These are phyloP conservation scores for Cotesia typhae DNA, from an alignment of 1,140 invertebrate genomes.

Conservation along the genomic window DNA sequence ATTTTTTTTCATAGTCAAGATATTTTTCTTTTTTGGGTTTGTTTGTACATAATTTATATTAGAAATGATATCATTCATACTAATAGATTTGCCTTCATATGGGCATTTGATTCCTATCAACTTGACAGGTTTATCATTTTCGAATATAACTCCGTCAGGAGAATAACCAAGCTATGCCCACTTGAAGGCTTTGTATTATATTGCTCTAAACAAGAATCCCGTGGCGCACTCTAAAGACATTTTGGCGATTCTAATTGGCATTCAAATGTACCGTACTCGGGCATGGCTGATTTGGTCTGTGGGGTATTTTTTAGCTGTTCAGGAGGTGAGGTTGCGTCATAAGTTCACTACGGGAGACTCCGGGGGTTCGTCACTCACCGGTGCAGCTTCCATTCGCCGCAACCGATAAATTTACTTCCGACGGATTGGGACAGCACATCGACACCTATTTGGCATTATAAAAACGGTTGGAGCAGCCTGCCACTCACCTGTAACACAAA, in stretches of 20 bases:
- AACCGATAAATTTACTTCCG: slow-evolving; percentile 66
- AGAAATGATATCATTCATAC: slow-evolving; percentile 4
- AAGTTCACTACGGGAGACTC: slow-evolving; percentile 62
- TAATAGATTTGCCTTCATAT: neutral
- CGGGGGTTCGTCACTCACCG: slow-evolving; percentile 63
- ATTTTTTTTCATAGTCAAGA: neutral
- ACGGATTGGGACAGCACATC: slow-evolving; percentile 61
- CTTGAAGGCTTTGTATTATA: too few relatives aligned
- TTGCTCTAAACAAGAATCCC: too few relatives aligned
- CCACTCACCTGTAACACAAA: slow-evolving; percentile 63
- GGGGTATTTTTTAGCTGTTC: slow-evolving; percentile 30
- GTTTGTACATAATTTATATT: neutral
- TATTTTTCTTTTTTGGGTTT: neutral
- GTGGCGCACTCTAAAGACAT: too few relatives aligned
- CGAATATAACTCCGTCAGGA: slow-evolving; percentile 9
- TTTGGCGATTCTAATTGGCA: slow-evolving; percentile 29
- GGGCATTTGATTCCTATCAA: slow-evolving; percentile 9
- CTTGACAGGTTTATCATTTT: neutral
- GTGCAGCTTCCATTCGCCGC: slow-evolving; percentile 65
- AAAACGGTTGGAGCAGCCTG: slow-evolving; percentile 63
- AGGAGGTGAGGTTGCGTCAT: slow-evolving; percentile 32
- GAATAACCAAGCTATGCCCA: slow-evolving; percentile 7
- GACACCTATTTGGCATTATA: slow-evolving; percentile 68
- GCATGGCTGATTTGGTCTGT: slow-evolving; percentile 31
- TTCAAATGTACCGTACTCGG: slow-evolving; percentile 20